Evolutionary conservation across 2,797 vertebrate species (phyloP).

Genomic region (Petrocephalus sullivani): DNA sequence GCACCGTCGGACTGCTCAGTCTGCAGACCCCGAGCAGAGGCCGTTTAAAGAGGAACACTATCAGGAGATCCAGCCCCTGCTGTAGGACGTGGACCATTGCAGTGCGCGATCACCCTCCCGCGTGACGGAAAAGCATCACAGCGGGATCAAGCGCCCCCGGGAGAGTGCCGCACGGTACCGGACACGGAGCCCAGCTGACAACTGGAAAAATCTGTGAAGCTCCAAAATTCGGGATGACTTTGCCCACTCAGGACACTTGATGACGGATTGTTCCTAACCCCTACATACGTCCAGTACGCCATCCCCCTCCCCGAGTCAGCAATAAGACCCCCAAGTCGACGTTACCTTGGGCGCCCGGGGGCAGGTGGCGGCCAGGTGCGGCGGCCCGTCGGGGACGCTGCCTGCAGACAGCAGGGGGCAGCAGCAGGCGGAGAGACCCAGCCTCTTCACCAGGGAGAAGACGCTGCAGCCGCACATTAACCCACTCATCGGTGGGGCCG

Average conservation of each 20-base stretch:
- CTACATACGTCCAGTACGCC: neutral
- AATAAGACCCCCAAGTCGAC: constrained; percentile 22
- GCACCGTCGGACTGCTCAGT: neutral
- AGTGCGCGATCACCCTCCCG: neutral
- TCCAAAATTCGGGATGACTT: neutral
- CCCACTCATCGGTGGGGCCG: constrained; percentile 65
- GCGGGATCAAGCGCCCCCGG: neutral
- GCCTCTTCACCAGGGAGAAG: constrained; percentile 98
- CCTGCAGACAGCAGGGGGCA: constrained; percentile 89
- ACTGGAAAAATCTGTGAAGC: neutral
- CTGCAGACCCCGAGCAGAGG: neutral
- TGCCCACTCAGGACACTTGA: neutral
- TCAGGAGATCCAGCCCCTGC: neutral
- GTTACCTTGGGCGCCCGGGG: constrained; percentile 88
- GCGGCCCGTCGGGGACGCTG: constrained; percentile 90
- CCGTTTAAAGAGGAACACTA: neutral
- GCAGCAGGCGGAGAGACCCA: constrained; percentile 93
- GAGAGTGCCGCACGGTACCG: neutral
- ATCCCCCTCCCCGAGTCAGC: neutral
- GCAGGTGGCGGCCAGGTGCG: constrained; percentile 82
- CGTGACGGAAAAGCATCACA: neutral
- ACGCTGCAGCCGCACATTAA: constrained; percentile 98
- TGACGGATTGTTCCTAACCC: neutral
- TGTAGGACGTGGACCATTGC: neutral
- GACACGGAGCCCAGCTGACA: too few species aligned